Evolutionary conservation across 1,140 invertebrate genomes (phyloP), one percentile per base, ranked within the genome.

Genomic region (Adelges cooleyi): DNA sequence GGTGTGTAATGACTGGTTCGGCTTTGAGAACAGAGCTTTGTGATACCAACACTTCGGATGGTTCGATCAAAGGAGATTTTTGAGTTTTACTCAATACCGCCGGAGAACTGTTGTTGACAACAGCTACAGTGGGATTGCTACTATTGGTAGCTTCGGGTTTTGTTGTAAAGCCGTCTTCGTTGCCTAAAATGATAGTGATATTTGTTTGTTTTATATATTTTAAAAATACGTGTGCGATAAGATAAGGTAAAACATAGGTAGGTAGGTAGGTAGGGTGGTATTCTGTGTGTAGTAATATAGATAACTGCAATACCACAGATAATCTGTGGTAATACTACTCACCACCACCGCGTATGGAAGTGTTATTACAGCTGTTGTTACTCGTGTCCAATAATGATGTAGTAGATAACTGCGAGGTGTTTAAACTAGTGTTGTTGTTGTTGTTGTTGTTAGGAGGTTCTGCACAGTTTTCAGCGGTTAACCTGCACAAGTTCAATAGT

Each of bases 1-100:
- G 78, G 68, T 86, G 86, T 56, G 89, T 89, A 67, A 89, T 78
- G 69, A 88, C 85, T 67, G 86, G 84, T 74, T 89, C 82, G 3
- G 89, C 87, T 51, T 83, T 82, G 69, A 84, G 83, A 40, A 89
- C 83, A 22, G 86, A 82, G 68, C 83, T 79, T 71, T 85, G 81
- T 66, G 83, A 84, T 27, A 90, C 80, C 67, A 83, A 80, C 67
- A 92, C 87, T 74, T 91, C 86, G 42, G 83, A 81, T 17, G 89
- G 88, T 69, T 89, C 84, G 68, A 91, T 86, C 27, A 92, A 78
- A 49, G 82, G 82, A 70, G 85, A 77, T 54, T 80, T 62, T 62
- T 62, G 42, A 62, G 25, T 62, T 62, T 62, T 62, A 17, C 40
- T 46, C 2, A 62, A 20, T 11, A 62, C 56, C 2, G 56, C 56